phyloP scores from a whole-genome alignment of 2,113 vertebrate species.

The Mungos mungo region DNA sequence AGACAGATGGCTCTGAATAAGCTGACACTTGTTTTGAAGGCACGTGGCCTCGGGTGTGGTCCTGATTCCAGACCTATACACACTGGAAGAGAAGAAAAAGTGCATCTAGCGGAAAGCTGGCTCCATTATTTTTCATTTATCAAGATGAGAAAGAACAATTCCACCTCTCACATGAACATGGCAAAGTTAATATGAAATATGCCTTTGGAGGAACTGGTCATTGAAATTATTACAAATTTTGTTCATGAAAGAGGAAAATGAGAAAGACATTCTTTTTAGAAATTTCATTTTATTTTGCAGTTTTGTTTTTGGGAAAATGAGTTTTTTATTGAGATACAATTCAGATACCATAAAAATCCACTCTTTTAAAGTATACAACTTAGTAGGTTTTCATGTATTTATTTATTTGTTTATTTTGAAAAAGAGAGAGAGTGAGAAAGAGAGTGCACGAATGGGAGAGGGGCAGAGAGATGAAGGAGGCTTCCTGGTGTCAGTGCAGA shows the following conservation, averaged over 20 bases:
- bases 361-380: neutral
- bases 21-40: neutral
- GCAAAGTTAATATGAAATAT: conserved; percentile 60
- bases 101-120: conserved; percentile 25
- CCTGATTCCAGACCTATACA: neutral
- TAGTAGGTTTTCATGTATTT: neutral
- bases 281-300: conserved; percentile 70
- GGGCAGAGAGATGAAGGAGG: too few relatives aligned
- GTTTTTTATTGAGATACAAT: conserved; percentile 7
- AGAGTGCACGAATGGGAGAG: too few relatives aligned
- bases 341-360: neutral
- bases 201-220: conserved; percentile 62
- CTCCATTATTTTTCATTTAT: conserved; percentile 66
- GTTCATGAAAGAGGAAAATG: conserved; percentile 27
- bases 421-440: too few relatives aligned
- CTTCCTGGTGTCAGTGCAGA: too few relatives aligned
- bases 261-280: conserved; percentile 32
- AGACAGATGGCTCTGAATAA: neutral
- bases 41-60: neutral
- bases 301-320: conserved; percentile 40
- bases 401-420: too few relatives aligned
- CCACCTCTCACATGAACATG: conserved; percentile 49
- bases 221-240: conserved; percentile 71
- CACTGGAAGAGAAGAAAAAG: conserved; percentile 36
- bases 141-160: conserved; percentile 62